These are phyloP conservation scores for Hapalemur alaotrensis DNA, from an alignment of 2,797 vertebrate species.

Conservation along the genomic window DNA sequence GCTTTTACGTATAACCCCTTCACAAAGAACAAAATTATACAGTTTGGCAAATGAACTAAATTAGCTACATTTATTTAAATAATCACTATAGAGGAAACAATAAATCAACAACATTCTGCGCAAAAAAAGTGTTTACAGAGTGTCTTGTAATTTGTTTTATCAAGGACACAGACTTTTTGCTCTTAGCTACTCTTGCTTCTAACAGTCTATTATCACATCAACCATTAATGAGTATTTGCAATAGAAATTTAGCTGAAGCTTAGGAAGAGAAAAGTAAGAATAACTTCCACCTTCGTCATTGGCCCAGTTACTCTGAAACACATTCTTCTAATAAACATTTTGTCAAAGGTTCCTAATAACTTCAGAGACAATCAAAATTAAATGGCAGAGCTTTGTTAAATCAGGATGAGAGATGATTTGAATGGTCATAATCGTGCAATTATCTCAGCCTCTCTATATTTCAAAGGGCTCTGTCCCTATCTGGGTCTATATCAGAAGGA, in stretches of 20 bases:
- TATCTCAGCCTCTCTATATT: conserved; percentile 84
- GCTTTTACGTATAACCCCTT: conserved; percentile 85
- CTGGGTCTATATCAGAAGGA: conserved; percentile 80
- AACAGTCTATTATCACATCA: conserved; percentile 83
- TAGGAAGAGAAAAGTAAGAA: conserved; percentile 53
- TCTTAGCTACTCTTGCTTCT: conserved; percentile 84
- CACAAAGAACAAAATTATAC: conserved; percentile 86
- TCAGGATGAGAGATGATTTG: conserved; percentile 80
- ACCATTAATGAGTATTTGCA: conserved; percentile 84
- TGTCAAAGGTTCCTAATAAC: conserved; percentile 80
- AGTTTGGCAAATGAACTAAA: conserved; percentile 83
- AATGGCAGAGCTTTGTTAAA: conserved; percentile 82
- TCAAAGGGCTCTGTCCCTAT: conserved; percentile 83
- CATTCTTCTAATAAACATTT: conserved; percentile 82
- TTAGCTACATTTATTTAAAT: conserved; percentile 87
- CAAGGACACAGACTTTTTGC: conserved; percentile 83
- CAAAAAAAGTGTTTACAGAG: conserved; percentile 86
- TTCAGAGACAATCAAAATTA: conserved; percentile 82
- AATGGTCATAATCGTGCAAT: conserved; percentile 85
- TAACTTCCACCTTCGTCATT: conserved; percentile 68
- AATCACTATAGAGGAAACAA: conserved; percentile 86
- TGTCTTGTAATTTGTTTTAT: conserved; percentile 85
- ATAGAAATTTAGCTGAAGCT: conserved; percentile 71
- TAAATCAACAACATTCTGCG: conserved; percentile 86
- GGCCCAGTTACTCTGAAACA: conserved; percentile 66